Evolutionary conservation across 1,140 invertebrate genomes (phyloP).

Genomic region (Zaprionus ornatus): DNA sequence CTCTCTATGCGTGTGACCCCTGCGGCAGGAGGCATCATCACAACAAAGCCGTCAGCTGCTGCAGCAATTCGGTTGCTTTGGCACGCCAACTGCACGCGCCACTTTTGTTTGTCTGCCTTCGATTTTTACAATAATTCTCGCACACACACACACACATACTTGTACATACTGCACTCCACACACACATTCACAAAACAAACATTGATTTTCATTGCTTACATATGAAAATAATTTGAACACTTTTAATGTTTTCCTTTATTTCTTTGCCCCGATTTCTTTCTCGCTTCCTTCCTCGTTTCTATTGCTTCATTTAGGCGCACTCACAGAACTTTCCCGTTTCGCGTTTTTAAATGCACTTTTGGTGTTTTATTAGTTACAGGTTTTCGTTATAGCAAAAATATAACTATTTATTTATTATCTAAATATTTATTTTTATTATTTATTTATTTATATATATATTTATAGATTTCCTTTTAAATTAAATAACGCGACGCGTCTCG

Average conservation of each 20-base stretch:
- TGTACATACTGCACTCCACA: conserved; percentile 17
- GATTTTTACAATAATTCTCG: conserved; percentile 64
- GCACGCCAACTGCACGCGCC: conserved; percentile 55
- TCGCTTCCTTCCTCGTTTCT: conserved; percentile 33
- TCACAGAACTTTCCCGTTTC: conserved; percentile 10
- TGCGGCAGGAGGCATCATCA: conserved; percentile 18
- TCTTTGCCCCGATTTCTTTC: neutral
- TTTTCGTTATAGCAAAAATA: conserved; percentile 68
- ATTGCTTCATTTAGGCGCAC: conserved; percentile 48
- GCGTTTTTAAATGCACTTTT: conserved; percentile 71
- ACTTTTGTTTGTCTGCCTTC: conserved; percentile 75
- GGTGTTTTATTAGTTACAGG: conserved; percentile 53
- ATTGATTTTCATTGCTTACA: conserved; percentile 76
- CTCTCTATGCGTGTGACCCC: conserved; percentile 2
- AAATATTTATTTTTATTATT: conserved; percentile 41
- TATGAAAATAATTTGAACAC: conserved; percentile 53
- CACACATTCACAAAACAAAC: conserved; percentile 34
- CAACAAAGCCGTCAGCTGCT: conserved; percentile 49
- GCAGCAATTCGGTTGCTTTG: conserved; percentile 45
- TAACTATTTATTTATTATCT: conserved; percentile 29
- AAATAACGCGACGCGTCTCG: conserved; percentile 50
- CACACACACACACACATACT: conserved; percentile 13
- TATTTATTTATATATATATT: conserved; percentile 14
- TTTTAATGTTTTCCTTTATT: conserved; percentile 21
- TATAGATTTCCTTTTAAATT: conserved; percentile 29